Conservation (phyloP, 2,888 invertebrate species). For the Eristalis pertinax region DNA sequence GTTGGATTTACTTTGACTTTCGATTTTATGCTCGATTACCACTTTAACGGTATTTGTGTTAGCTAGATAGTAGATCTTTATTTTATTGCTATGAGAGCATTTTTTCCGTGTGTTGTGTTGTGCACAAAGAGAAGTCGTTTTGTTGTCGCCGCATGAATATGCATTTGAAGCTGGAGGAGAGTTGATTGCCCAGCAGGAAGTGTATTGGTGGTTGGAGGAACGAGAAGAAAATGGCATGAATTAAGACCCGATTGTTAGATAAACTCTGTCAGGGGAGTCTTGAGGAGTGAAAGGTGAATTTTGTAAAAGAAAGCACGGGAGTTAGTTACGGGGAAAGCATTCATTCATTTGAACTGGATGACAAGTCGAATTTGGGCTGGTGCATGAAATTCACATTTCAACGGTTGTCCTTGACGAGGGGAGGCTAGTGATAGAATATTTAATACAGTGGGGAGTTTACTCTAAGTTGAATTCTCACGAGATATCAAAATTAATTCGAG, state of each 20-base stretch:
- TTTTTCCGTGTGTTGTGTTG: not conserved
- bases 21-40: slow-evolving; percentile 36
- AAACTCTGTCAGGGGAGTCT: not conserved
- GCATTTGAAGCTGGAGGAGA: not conserved
- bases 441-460: too few species aligned
- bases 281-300: not conserved
- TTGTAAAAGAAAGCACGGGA: not conserved
- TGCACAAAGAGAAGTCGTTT: not conserved
- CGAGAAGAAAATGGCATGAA: not conserved
- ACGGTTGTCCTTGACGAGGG: too few species aligned
- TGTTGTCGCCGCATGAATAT: not conserved
- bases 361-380: too few species aligned
- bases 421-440: too few species aligned
- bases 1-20: slow-evolving; percentile 31
- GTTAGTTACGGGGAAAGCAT: not conserved
- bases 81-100: not conserved
- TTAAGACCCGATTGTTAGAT: not conserved
- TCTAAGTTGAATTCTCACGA: too few species aligned
- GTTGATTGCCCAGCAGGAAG: not conserved
- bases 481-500: too few species aligned
- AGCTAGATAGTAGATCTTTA: not conserved
- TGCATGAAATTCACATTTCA: too few species aligned
- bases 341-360: too few species aligned
- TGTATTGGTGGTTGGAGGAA: not conserved
- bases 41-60: slow-evolving; percentile 10